These are phyloP conservation scores for Drosophila mimica DNA, from an alignment of 2,888 invertebrate species.

Conservation along the genomic window DNA sequence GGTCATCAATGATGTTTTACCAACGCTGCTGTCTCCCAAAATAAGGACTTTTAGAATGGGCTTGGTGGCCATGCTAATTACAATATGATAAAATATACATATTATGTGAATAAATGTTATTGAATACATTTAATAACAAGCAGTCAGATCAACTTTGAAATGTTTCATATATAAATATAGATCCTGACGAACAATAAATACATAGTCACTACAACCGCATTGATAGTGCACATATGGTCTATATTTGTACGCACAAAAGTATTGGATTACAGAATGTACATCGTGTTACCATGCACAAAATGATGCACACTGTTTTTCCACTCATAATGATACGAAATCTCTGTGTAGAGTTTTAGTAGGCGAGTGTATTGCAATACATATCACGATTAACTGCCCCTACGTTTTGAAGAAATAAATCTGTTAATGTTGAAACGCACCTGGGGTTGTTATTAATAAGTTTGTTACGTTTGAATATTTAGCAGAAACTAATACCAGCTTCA, in stretches of 20 bases:
- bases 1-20: conserved; percentile 99
- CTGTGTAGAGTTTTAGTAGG: too few species aligned
- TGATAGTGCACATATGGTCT: background rate
- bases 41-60: conserved; percentile 98
- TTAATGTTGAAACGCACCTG: background rate
- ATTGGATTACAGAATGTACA: background rate
- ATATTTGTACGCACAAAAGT: background rate
- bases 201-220: background rate
- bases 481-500: background rate
- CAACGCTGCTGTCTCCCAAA: conserved; percentile 98
- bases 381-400: background rate
- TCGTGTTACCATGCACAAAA: background rate
- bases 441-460: background rate
- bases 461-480: background rate
- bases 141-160: background rate
- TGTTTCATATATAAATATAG: background rate
- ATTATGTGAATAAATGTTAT: background rate
- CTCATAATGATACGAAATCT: too few species aligned
- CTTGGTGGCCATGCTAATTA: conserved; percentile 88
- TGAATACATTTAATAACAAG: background rate
- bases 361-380: background rate
- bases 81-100: background rate
- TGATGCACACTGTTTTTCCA: background rate
- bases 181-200: background rate
- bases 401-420: background rate